A percentile compares a stretch with the other conserved stretches of the same genome.
Conservation (phyloP, 2,797 vertebrate genomes). For the Coranthus polyacanthus region DNA sequence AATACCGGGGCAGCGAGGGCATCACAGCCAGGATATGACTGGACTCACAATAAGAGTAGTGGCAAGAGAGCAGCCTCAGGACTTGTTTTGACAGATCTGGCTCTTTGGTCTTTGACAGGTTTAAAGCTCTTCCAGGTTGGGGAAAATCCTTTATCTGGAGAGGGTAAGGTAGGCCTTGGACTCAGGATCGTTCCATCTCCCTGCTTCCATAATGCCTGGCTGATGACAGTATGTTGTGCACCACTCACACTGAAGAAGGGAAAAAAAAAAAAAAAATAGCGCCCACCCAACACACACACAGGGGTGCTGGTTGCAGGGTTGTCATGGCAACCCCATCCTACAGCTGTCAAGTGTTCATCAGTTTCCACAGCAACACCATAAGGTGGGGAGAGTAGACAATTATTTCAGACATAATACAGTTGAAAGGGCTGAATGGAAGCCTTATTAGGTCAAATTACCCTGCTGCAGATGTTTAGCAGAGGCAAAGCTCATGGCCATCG, state of each 20-base stretch:
- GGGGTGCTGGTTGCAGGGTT: conserved; percentile 68
- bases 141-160: conserved; percentile 58
- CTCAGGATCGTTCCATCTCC: conserved; percentile 63
- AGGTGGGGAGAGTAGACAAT: conserved; percentile 76
- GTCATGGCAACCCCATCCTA: conserved; percentile 80
- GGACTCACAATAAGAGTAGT: conserved; percentile 58
- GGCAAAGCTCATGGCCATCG: conserved; percentile 41
- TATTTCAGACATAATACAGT: conserved; percentile 79
- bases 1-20: conserved; percentile 25
- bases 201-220: conserved; percentile 58
- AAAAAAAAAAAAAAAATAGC: neutral
- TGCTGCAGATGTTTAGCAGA: conserved; percentile 42
- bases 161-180: conserved; percentile 56
- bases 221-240: conserved; percentile 64
- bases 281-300: conserved; percentile 25
- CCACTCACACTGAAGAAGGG: conserved; percentile 32
- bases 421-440: conserved; percentile 69
- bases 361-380: conserved; percentile 86
- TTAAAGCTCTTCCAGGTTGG: conserved; percentile 64
- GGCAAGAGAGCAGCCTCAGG: conserved; percentile 55
- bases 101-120: conserved; percentile 70
- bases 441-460: conserved; percentile 77
- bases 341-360: conserved; percentile 84
- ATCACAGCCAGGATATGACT: conserved; percentile 25
- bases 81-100: conserved; percentile 66